phyloP scores from a whole-genome alignment of 2,888 invertebrate genomes.

The Melanchra persicariae region DNA sequence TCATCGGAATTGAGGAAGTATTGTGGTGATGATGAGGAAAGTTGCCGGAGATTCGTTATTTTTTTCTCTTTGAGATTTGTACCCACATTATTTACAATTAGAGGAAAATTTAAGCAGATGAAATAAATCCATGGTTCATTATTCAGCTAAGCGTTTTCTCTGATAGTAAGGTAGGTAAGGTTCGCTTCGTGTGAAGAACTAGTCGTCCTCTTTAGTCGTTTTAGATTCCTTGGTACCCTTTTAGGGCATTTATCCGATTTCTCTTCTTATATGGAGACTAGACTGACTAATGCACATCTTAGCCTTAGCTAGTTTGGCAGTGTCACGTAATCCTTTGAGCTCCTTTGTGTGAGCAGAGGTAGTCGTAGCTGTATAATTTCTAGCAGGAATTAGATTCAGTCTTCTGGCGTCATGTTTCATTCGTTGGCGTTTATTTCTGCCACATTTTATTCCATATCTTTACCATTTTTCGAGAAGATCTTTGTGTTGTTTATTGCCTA shows the following conservation, averaged over 20 bases:
- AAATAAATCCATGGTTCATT: background rate
- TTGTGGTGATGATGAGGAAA: no score
- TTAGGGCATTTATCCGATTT: conserved; percentile 2
- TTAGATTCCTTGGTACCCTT: conserved; percentile 2
- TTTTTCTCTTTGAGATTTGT: background rate
- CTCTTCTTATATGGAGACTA: background rate
- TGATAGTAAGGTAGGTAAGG: background rate
- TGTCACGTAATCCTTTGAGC: background rate
- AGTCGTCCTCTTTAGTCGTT: background rate
- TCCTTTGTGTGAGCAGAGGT: background rate
- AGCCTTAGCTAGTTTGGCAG: background rate
- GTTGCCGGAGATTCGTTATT: background rate
- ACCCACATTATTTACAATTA: no score
- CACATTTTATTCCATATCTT: background rate
- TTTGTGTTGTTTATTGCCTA: background rate
- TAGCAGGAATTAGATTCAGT: no score
- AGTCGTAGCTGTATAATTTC: background rate
- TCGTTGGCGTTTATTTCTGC: background rate
- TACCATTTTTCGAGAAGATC: background rate
- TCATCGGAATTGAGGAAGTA: no score
- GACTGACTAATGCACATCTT: background rate
- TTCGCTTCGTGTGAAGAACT: conserved; percentile 38
- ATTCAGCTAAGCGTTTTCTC: background rate
- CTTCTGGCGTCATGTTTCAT: background rate
- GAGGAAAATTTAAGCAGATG: no score